Evolutionary conservation across 2,113 vertebrate genomes (phyloP), one percentile per base, ranked within the genome.

Genomic region (Cyrtonyx montezumae): DNA sequence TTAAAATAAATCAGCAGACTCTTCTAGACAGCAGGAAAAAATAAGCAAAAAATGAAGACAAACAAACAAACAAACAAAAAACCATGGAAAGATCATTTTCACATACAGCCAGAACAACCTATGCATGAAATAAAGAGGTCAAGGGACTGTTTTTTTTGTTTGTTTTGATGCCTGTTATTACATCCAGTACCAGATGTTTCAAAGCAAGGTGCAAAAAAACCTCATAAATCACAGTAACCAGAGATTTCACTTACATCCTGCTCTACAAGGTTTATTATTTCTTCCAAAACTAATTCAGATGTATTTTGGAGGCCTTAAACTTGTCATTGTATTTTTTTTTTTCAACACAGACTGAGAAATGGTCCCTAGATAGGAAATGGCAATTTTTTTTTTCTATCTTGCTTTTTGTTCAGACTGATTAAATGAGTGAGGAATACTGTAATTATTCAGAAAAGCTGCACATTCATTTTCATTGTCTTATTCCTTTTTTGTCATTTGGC

Each of bases 201-300:
- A 78, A 88, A 74, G 48, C 36, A 84, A 93, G 48, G 34, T 88
- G 48, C 37, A 91, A 74, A 66, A 91, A 91, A 74, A 77, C 43
- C 25, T 81, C 65, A 73, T 77, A 84, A 56, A 63, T 67, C 43
- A 48, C 22, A 81, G 22, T 40, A 69, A 59, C 34, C 12, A 25
- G 76, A 71, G 46, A 56, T 85, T 90, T 88, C 42, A 25, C 37
- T 74, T 85, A 84, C 68, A 65, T 73, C 43, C 42, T 63, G 13
- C 25, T 30, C 22, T 51, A 43, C 22, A 68, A 81, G 37, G 42
- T 63, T 42, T 63, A 84, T 17, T 37, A 65, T 73, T 25, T 63
- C 46, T 76, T 53, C 21, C 58, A 76, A 77, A 80, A 67, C 21
- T n/a, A 42, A 56, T 65, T 79, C 83, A 43, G 3, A 23, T 5